Evolutionary conservation across 2,797 vertebrate species (phyloP).

Genomic region (Darevskia mixta): DNA sequence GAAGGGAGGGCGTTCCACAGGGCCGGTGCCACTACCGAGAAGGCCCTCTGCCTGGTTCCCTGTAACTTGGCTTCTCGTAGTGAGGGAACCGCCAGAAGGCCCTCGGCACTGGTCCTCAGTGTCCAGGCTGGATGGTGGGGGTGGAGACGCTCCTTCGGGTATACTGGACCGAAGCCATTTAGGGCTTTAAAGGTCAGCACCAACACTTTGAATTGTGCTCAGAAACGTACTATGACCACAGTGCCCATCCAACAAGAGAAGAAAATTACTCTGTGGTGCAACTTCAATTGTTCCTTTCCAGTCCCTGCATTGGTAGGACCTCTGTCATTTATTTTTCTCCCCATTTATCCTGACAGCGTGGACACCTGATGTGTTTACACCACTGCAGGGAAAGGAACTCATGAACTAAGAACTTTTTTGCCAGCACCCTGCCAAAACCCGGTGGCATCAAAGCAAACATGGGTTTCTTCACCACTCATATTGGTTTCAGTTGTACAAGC

Average conservation of each 20-base stretch:
- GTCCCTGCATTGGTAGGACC: conserved; percentile 1
- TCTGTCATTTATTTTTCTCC: conserved; percentile 25
- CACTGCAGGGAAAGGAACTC: conserved; percentile 53
- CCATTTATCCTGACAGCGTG: conserved; percentile 52
- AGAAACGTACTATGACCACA: conserved; percentile 15
- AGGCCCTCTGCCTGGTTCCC: no score
- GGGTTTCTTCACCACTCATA: conserved; percentile 52
- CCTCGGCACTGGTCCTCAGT: no score
- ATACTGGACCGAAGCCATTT: no score
- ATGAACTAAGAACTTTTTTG: conserved; percentile 43
- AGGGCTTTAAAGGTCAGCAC: no score
- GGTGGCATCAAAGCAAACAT: conserved; percentile 55
- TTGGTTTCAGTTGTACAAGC: conserved; percentile 65
- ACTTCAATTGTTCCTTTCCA: conserved; percentile 31
- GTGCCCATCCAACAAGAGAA: conserved; percentile 21
- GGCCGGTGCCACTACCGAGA: no score
- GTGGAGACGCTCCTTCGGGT: no score
- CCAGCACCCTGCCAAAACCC: conserved; percentile 39
- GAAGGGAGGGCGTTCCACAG: no score
- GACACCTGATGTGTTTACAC: conserved; percentile 51
- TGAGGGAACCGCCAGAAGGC: no score
- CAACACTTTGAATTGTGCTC: no score
- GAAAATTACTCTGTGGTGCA: conserved; percentile 45
- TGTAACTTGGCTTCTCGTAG: no score
- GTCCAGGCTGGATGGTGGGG: no score